Conservation (phyloP, 2,797 vertebrate genomes). For the Psittacula echo region DNA sequence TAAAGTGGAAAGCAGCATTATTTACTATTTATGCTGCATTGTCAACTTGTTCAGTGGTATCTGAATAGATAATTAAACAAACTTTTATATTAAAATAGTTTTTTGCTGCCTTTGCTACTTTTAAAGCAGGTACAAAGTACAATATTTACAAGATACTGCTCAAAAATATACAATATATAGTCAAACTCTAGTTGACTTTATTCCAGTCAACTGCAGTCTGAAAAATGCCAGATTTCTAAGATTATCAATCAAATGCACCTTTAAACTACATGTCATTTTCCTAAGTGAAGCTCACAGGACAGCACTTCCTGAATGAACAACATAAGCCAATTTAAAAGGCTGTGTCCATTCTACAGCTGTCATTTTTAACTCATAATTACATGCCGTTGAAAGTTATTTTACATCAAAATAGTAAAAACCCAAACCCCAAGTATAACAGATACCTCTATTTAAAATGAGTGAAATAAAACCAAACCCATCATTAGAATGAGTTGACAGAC, state of each 20-base stretch:
- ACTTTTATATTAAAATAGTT: background rate
- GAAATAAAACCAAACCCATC: background rate
- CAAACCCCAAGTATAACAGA: background rate
- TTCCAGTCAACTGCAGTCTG: background rate
- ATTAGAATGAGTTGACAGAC: background rate
- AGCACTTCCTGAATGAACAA: background rate
- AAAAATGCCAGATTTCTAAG: background rate
- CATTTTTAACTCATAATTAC: background rate
- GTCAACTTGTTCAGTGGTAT: background rate
- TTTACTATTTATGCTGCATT: constrained; percentile 60
- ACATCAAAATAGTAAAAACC: background rate
- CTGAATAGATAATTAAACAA: constrained; percentile 6
- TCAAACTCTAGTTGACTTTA: constrained; percentile 5
- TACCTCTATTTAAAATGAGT: background rate
- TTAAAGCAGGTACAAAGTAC: constrained; percentile 7
- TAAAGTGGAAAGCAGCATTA: constrained; percentile 62
- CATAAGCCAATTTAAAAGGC: background rate
- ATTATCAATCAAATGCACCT: background rate
- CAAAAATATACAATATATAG: constrained; percentile 15
- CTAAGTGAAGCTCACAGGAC: background rate
- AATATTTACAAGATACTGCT: constrained; percentile 12
- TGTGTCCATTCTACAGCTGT: background rate
- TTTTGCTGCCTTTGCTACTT: constrained; percentile 21
- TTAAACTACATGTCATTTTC: background rate
- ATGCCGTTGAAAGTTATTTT: background rate